Evolutionary conservation across 2,888 invertebrate genomes (phyloP).

Genomic region (Oligia latruncula): DNA sequence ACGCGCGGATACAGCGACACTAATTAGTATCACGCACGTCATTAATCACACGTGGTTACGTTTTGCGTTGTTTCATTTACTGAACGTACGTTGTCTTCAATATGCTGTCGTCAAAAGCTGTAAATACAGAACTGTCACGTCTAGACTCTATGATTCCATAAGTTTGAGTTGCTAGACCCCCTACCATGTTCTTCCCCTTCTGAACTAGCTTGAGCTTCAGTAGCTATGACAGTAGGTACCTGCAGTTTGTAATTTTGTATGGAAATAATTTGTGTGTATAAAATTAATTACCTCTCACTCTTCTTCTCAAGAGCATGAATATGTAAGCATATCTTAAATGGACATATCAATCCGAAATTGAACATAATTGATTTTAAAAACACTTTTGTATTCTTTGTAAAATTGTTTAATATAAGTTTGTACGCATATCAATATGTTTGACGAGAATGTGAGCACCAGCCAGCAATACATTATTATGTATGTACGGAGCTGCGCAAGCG

Average conservation of each 20-base stretch:
- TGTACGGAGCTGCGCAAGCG: constrained; percentile 4
- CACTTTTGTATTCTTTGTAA: neutral
- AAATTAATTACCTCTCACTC: neutral
- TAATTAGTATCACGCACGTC: constrained; percentile 41
- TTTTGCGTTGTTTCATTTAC: neutral
- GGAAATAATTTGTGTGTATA: neutral
- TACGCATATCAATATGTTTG: constrained; percentile 23
- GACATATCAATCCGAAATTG: constrained; percentile 18
- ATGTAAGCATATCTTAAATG: constrained; percentile 6
- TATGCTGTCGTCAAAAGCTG: too few species aligned
- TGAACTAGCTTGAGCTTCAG: neutral
- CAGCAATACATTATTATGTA: constrained; percentile 1
- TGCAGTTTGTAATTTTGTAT: neutral
- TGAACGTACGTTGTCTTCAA: neutral
- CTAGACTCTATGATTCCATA: neutral
- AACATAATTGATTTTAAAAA: neutral
- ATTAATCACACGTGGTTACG: constrained; percentile 19
- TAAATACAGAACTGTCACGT: neutral
- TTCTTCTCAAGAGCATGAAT: neutral
- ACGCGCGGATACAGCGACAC: constrained; percentile 24
- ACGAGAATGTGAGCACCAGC: constrained; percentile 34
- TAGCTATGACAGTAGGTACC: neutral
- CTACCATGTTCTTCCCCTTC: neutral
- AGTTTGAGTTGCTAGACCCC: neutral
- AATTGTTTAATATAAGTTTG: neutral